Evolutionary conservation across 2,797 vertebrate species (phyloP).

Genomic region (Xiphorhynchus erythropygius): DNA sequence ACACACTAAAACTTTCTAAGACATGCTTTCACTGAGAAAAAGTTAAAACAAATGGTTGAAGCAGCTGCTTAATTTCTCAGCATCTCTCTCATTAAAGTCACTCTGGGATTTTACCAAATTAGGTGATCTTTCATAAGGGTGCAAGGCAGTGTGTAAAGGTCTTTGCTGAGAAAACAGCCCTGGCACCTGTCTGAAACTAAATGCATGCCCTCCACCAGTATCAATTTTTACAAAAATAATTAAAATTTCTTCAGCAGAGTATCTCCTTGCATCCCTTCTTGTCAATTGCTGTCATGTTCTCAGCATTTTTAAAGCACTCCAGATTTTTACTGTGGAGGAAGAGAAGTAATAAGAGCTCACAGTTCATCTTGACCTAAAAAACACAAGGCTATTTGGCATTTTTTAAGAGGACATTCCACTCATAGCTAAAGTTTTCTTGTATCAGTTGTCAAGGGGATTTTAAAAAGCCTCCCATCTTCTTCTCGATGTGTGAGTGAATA

Average conservation of each 20-base stretch:
- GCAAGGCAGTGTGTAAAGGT: background rate
- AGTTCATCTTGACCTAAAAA: background rate
- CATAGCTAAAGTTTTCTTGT: background rate
- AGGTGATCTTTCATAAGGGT: background rate
- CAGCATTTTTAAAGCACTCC: background rate
- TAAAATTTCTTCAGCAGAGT: background rate
- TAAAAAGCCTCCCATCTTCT: background rate
- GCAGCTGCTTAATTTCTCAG: background rate
- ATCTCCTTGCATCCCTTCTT: background rate
- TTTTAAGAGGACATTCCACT: conserved; percentile 7
- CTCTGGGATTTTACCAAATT: background rate
- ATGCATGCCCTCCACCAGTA: background rate
- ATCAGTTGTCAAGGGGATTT: background rate
- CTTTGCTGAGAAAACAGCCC: background rate
- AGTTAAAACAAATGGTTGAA: background rate
- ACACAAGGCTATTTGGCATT: background rate
- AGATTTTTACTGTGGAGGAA: background rate
- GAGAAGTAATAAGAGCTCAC: background rate
- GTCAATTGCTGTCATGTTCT: conserved; percentile 5
- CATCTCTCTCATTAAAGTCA: background rate
- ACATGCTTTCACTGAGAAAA: background rate
- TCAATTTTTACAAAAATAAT: background rate
- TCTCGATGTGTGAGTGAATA: background rate
- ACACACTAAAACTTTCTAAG: background rate
- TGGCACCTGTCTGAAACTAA: background rate